Base-by-base conservation (phyloP, 2,888 invertebrate genomes). In the Cacoxenus indagator region DNA sequence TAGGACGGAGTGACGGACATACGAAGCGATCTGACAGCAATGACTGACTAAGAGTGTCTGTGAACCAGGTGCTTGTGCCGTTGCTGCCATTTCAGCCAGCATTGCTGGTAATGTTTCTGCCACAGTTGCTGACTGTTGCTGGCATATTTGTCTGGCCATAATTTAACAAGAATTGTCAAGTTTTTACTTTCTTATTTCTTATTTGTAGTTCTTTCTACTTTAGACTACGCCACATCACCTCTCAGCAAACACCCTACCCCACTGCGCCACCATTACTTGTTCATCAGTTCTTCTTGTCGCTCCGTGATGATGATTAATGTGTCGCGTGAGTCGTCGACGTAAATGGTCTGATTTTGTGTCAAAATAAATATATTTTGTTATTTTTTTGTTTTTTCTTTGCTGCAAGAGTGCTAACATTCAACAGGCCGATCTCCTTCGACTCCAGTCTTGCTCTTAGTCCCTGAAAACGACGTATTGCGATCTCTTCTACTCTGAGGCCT, bases 311-410 rank as follows among this genome's bases (percentile, higher is more conserved):
- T 80, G 80, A 80, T 80, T 72, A 81, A 80, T 83, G 83, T 77
- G 80, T 81, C 73, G 76, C 65, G 59, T 65, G 75, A 71, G 71
- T 70, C 74, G 71, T 68, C 74, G 83, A 80, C 80, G 74, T 83
- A 80, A 80, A 80, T 80, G 83, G 83, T 80, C 80, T 80, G 80
- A 83, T 82, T 83, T 82, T 78, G 76, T 80, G 80, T 76, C 76
- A 76, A 70, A 61, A 31, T 31, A 59, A 59, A 59, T 59, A 37
- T 31, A 19, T 59, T 59, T 59, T 59, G 8, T 37, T 59, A 51
- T 5, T 51, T 9, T n/a, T 6, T 48, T 48, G 22, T 19, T 48
- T 48, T 3, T 14, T 37, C 2, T 5, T 31, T 37, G 5, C 37
- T 37, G 37, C 37, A 37, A 31, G 37, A 37, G 37, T 31, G 4